These are phyloP conservation scores for Gastrophysa polygoni DNA, from an alignment of 2,888 invertebrate species.

Conservation along the genomic window DNA sequence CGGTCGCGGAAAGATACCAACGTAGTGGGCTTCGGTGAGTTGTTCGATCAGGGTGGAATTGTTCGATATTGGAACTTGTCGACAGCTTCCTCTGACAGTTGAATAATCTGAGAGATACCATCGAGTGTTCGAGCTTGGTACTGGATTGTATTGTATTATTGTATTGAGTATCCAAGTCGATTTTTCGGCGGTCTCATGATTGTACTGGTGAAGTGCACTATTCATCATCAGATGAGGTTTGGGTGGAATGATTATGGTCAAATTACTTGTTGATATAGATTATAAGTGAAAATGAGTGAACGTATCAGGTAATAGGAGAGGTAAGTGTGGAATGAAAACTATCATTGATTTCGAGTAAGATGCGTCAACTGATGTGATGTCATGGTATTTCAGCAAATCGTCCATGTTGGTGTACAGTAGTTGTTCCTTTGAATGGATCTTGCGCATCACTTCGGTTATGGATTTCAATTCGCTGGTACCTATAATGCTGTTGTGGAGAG, in stretches of 20 bases:
- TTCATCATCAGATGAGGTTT: neutral
- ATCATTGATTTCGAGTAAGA: neutral
- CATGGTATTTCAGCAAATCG: neutral
- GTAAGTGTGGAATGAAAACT: neutral
- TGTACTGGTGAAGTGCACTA: neutral
- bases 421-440: neutral
- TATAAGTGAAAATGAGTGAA: neutral
- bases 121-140: neutral
- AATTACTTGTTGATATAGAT: neutral
- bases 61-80: neutral
- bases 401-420: neutral
- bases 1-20: slow-evolving; percentile 8
- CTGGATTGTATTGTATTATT: neutral
- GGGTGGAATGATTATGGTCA: neutral
- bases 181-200: neutral
- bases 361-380: neutral
- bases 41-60: neutral
- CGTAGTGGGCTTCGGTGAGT: slow-evolving; percentile 5
- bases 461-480: neutral
- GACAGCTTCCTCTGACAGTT: neutral
- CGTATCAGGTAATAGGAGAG: neutral
- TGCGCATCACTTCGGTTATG: neutral
- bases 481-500: neutral
- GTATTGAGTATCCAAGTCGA: neutral
- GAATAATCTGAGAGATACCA: neutral